These are phyloP conservation scores for Pterois miles DNA, from an alignment of 2,797 vertebrate species.

Conservation along the genomic window DNA sequence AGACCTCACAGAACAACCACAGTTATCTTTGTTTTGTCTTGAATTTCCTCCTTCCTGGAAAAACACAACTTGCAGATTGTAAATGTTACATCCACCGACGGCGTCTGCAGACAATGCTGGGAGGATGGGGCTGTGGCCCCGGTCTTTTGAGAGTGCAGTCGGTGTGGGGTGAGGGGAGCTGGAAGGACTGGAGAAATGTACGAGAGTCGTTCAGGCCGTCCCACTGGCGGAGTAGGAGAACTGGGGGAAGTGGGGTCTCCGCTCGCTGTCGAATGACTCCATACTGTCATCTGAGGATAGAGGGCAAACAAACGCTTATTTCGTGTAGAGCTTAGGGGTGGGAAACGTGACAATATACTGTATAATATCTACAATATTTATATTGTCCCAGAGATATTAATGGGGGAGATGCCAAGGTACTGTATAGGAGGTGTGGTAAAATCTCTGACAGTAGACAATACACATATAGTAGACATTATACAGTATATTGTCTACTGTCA, in stretches of 20 bases:
- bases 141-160: constrained; percentile 87
- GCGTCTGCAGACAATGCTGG: constrained; percentile 60
- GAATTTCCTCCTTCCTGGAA: constrained; percentile 67
- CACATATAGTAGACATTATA: no score
- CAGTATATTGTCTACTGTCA: no score
- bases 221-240: constrained; percentile 99
- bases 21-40: constrained; percentile 67
- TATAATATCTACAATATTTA: no score
- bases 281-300: constrained; percentile 89
- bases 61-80: constrained; percentile 74
- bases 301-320: background rate
- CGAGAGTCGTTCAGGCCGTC: constrained; percentile 86
- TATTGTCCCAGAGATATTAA: background rate
- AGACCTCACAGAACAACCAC: constrained; percentile 70
- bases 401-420: background rate
- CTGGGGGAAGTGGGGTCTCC: constrained; percentile 97
- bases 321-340: background rate
- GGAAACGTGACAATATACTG: background rate
- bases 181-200: constrained; percentile 68
- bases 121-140: constrained; percentile 55
- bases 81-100: constrained; percentile 81
- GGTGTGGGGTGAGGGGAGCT: constrained; percentile 62
- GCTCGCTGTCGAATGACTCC: constrained; percentile 95
- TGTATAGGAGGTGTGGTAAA: background rate
- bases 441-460: background rate